A percentile compares a stretch with the other conserved stretches of the same genome.
These are phyloP conservation scores for Isotomurus palustris DNA, from an alignment of 2,888 invertebrate species.

Conservation along the genomic window DNA sequence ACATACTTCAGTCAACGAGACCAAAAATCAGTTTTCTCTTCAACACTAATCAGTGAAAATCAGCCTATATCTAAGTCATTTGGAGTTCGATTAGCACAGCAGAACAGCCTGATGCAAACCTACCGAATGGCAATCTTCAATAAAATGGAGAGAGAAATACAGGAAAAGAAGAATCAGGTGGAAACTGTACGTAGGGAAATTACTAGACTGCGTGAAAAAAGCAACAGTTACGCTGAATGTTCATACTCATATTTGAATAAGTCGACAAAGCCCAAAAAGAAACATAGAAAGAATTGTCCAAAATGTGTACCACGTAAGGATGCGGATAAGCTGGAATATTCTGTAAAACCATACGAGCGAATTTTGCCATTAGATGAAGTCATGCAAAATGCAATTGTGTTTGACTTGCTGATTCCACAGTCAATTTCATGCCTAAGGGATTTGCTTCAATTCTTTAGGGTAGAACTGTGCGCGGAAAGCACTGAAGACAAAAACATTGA, in stretches of 20 bases:
- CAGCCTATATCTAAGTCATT: background rate
- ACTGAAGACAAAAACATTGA: too few relatives aligned
- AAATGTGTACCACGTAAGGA: background rate
- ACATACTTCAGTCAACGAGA: constrained; percentile 13
- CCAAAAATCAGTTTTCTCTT: background rate
- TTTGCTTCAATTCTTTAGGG: constrained; percentile 10
- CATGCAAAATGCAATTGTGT: constrained; percentile 16
- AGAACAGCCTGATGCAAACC: background rate
- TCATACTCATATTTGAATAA: too few relatives aligned
- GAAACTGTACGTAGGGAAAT: too few relatives aligned
- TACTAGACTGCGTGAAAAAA: too few relatives aligned
- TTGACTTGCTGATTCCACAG: constrained; percentile 19
- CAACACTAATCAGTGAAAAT: constrained; percentile 3
- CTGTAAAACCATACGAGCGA: constrained; percentile 5
- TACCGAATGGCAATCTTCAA: constrained; percentile 1
- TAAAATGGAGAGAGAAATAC: background rate
- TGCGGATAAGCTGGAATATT: background rate
- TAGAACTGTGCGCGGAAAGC: constrained; percentile 9
- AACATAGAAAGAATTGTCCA: background rate
- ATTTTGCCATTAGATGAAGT: background rate
- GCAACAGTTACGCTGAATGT: too few relatives aligned
- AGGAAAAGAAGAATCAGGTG: background rate
- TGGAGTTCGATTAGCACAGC: constrained; percentile 2
- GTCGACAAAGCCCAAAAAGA: too few relatives aligned
- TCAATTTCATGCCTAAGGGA: constrained; percentile 17